phyloP scores from a whole-genome alignment of 2,797 vertebrate genomes.

The Pseudochromis fuscus region DNA sequence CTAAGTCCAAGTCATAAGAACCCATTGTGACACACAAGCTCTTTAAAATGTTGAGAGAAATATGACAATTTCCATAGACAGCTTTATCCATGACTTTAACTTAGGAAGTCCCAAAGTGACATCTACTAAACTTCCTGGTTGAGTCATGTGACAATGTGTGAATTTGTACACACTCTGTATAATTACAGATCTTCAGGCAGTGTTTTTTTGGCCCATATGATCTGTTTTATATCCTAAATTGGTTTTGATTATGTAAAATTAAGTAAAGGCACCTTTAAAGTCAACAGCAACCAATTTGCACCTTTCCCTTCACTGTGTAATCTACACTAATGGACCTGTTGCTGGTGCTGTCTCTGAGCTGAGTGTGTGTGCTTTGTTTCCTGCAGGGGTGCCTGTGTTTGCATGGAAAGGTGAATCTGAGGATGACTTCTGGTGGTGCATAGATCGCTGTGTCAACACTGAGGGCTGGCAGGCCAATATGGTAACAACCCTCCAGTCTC shows the following conservation, averaged over 20 bases:
- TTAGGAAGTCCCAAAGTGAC: too few species aligned
- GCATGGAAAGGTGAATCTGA: conserved; percentile 99
- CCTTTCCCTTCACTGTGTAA: conserved; percentile 24
- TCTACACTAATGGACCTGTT: conserved; percentile 31
- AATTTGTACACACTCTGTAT: too few species aligned
- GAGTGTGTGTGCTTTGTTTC: conserved; percentile 32
- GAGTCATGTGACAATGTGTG: too few species aligned
- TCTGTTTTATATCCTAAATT: too few species aligned
- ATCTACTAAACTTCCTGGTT: too few species aligned
- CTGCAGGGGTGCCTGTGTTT: conserved; percentile 94
- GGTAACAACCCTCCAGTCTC: conserved; percentile 80
- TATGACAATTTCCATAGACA: too few species aligned
- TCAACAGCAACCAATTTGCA: conserved; percentile 4
- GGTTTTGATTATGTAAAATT: background rate
- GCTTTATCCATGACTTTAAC: too few species aligned
- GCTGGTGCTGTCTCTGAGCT: conserved; percentile 28
- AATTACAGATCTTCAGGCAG: too few species aligned
- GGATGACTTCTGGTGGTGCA: conserved; percentile 99
- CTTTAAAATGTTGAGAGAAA: too few species aligned
- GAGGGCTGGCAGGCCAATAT: conserved; percentile 98
- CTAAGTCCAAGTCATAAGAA: too few species aligned
- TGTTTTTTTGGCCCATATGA: too few species aligned
- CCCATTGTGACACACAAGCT: too few species aligned
- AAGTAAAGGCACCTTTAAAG: conserved; percentile 5
- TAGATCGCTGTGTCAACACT: conserved; percentile 95